A percentile compares a stretch with the other conserved stretches of the same genome.
Conservation (phyloP, 1,140 invertebrate genomes). For the Brevipalpus yothersi region DNA sequence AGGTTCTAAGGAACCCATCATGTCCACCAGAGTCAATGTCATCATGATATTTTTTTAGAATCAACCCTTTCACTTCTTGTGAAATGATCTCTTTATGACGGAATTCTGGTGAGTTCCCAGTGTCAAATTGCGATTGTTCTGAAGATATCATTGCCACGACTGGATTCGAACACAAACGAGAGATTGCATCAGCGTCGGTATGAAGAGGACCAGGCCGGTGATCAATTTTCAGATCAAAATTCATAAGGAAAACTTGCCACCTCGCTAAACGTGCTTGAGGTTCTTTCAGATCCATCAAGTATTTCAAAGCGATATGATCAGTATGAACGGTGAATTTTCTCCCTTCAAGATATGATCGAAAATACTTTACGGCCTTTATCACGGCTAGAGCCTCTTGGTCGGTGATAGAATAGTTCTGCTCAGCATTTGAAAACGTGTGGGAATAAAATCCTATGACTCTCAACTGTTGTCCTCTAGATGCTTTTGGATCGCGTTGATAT, state of each 20-base stretch:
- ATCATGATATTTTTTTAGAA: too few relatives aligned
- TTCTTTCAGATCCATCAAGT: background rate
- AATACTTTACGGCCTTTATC: conserved; percentile 19
- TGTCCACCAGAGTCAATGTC: background rate
- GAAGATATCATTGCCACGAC: too few relatives aligned
- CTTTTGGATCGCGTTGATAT: background rate
- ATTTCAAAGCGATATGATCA: background rate
- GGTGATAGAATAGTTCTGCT: conserved; percentile 20
- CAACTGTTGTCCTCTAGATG: conserved; percentile 5
- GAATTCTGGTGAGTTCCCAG: too few relatives aligned
- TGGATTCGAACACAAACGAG: background rate
- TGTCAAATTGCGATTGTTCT: too few relatives aligned
- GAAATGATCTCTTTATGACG: too few relatives aligned
- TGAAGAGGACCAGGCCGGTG: background rate
- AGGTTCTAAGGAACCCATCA: background rate
- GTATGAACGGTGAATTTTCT: conserved; percentile 8
- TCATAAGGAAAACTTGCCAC: too few relatives aligned
- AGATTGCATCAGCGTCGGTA: background rate
- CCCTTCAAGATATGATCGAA: background rate
- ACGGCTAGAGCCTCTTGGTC: conserved; percentile 21
- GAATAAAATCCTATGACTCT: conserved; percentile 16
- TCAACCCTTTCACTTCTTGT: background rate
- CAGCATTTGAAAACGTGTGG: conserved; percentile 15
- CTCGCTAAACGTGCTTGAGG: background rate
- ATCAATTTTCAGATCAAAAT: background rate